Evolutionary conservation across 1,140 invertebrate species (phyloP).

Genomic region (Manduca sexta): DNA sequence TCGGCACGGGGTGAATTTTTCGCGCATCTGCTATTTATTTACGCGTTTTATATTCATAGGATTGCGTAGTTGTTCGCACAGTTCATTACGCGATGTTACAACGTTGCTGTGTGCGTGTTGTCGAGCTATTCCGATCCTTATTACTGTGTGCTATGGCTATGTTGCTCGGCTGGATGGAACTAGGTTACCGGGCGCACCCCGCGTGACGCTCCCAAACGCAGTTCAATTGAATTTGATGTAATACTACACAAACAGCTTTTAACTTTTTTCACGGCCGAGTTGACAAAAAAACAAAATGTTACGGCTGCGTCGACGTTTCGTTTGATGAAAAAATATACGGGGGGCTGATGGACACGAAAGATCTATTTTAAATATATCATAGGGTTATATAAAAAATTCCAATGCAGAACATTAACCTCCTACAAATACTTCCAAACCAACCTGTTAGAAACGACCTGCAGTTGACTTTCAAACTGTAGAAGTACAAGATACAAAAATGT

Average conservation of each 20-base stretch:
- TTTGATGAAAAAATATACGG: too few relatives aligned
- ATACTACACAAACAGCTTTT: slow-evolving; percentile 7
- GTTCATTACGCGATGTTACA: slow-evolving; percentile 59
- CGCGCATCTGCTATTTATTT: slow-evolving; percentile 73
- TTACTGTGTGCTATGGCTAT: slow-evolving; percentile 15
- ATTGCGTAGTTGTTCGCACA: slow-evolving; percentile 53
- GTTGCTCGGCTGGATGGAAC: slow-evolving; percentile 16
- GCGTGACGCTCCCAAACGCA: slow-evolving; percentile 48
- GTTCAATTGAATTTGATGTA: slow-evolving; percentile 57
- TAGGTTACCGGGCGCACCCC: slow-evolving; percentile 56
- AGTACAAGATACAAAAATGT: too few relatives aligned
- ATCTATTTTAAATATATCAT: too few relatives aligned
- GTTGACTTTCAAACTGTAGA: too few relatives aligned
- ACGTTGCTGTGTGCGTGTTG: slow-evolving; percentile 22
- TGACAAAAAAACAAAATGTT: background rate
- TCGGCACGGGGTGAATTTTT: slow-evolving; percentile 61
- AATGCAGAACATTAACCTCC: too few relatives aligned
- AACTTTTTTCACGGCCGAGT: background rate
- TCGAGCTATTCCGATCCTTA: slow-evolving; percentile 24
- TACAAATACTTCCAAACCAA: too few relatives aligned
- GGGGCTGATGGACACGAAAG: too few relatives aligned
- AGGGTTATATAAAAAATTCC: too few relatives aligned
- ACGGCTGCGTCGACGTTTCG: too few relatives aligned
- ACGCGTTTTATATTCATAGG: slow-evolving; percentile 70
- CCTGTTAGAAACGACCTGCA: too few relatives aligned